Base-by-base conservation (phyloP, 1,140 invertebrate genomes). In the Plectrocnemia conspersa region DNA sequence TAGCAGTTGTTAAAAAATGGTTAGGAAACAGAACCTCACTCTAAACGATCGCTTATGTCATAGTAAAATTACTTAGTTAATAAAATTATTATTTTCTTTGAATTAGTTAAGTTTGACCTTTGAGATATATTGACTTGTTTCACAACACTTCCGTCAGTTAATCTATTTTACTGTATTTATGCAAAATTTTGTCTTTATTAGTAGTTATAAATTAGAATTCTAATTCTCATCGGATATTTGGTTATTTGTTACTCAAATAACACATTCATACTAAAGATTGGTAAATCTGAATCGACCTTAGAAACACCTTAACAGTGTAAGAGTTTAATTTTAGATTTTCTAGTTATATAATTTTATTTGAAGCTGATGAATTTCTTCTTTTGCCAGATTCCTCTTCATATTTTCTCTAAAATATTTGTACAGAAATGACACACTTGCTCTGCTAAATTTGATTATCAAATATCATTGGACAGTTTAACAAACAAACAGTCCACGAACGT, bases 221-320 rank as follows among this genome's bases (percentile, higher is more conserved):
- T 6, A 59, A n/a, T 29, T 32, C 42, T 24, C 40, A 19, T n/a
- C 3, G 45, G n/a, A 41, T 1, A 19, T 13, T 23, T 57, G 47
- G 2, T 57, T 48, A 11, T 57, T 48, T 44, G 11, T 11, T 45
- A n/a, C 24, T 11, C n/a, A 52, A 38, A 11, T 53, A 29, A 1
- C 88, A 87, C 33, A 90, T 89, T 54, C 88, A 76, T 0, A 84
- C 85, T 50, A 85, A 68, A 0, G 88, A 91, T n/a, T n/a, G 0
- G 91, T 86, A 49, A 79, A 82, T 52, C 86, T 77, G 63, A 91
- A 88, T 0, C 88, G 88, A 65, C 91, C 88, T 0, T 87, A 90
- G 82, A 88, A 91, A 15, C 84, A 82, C 63, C 91, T 89, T 0
- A 84, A 87, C 65, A 90, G 87, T 1, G 85, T 87, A 22, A 29